A percentile compares a stretch with the other conserved stretches of the same genome.
These are phyloP conservation scores for Sturnus vulgaris DNA, from an alignment of 2,113 vertebrate species.

Conservation along the genomic window DNA sequence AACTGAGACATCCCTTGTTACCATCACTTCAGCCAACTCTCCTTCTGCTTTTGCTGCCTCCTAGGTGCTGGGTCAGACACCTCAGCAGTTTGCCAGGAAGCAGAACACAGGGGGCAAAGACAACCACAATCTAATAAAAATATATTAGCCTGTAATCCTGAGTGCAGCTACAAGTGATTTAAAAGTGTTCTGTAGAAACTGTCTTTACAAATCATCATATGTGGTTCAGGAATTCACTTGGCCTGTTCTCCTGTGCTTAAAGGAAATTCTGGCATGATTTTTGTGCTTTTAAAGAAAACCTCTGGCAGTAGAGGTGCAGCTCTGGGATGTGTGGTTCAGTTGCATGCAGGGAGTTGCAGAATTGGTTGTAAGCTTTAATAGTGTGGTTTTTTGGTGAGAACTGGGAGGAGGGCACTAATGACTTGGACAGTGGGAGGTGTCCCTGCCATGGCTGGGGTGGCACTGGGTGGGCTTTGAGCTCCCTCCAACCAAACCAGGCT, in stretches of 20 bases:
- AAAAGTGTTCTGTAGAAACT: background rate
- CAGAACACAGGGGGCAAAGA: background rate
- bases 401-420: background rate
- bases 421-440: background rate
- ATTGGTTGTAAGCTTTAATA: background rate
- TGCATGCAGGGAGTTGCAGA: background rate
- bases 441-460: background rate
- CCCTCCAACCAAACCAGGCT: background rate
- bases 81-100: background rate
- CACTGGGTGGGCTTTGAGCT: rapidly evolving
- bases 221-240: background rate
- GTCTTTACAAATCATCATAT: background rate
- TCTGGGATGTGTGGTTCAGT: background rate
- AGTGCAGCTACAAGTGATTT: background rate
- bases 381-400: background rate
- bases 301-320: background rate
- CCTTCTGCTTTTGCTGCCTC: background rate
- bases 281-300: background rate
- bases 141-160: background rate
- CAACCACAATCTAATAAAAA: background rate
- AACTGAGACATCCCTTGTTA: background rate
- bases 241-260: background rate
- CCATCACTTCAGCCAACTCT: background rate
- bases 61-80: background rate
- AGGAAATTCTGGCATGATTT: background rate